Evolutionary conservation across 1,140 invertebrate genomes (phyloP).

Genomic region (Drosophila leontia): DNA sequence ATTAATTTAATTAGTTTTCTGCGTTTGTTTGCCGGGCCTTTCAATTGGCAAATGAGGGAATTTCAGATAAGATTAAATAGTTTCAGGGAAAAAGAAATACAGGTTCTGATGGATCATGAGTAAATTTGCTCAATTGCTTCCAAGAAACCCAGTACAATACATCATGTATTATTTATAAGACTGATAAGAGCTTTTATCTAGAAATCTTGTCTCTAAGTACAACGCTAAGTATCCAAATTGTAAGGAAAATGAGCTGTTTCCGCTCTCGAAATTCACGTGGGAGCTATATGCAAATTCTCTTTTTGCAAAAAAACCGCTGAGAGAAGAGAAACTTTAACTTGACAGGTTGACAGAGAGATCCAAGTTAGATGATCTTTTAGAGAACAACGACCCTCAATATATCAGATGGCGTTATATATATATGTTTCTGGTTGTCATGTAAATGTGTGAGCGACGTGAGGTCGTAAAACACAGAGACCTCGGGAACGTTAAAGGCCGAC

Average conservation of each 20-base stretch:
- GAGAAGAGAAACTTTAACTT: constrained; percentile 2
- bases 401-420: constrained; percentile 17
- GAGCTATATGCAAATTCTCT: constrained; percentile 58
- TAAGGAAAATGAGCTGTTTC: constrained; percentile 65
- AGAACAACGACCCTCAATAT: constrained; percentile 63
- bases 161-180: constrained; percentile 31
- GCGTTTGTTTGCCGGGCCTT: constrained; percentile 30
- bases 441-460: constrained; percentile 56
- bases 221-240: constrained; percentile 59
- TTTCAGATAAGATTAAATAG: constrained; percentile 48
- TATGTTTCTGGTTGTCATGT: constrained; percentile 55
- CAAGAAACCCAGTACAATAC: constrained; percentile 9
- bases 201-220: constrained; percentile 45
- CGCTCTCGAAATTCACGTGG: constrained; percentile 47
- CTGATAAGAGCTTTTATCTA: constrained; percentile 41
- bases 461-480: constrained; percentile 49
- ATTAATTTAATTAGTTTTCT: constrained; percentile 62
- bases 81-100: background rate
- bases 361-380: constrained; percentile 13
- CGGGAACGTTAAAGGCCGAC: constrained; percentile 20
- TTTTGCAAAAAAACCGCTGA: constrained; percentile 19
- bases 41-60: constrained; percentile 44
- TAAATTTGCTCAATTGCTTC: constrained; percentile 13
- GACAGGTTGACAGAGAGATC: constrained; percentile 20
- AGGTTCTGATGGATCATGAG: constrained; percentile 24